These are phyloP conservation scores for Teleiodes luculella DNA, from an alignment of 2,888 invertebrate genomes.

Conservation along the genomic window DNA sequence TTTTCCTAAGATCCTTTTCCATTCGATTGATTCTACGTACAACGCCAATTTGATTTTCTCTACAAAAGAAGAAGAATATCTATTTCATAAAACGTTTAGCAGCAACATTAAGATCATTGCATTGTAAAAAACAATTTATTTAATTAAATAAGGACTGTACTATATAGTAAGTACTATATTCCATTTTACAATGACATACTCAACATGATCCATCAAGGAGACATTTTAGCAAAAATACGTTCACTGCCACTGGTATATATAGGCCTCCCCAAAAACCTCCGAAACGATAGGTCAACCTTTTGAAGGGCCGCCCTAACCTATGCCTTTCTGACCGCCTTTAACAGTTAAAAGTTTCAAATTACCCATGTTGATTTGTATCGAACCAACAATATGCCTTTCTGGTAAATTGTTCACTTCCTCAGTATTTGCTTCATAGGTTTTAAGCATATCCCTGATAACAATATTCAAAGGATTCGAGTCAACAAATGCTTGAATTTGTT, in stretches of 20 bases:
- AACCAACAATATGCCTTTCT: slow-evolving; percentile 83
- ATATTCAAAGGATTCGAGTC: slow-evolving; percentile 84
- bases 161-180: too few species aligned
- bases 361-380: slow-evolving; percentile 87
- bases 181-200: too few species aligned
- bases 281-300: too few species aligned
- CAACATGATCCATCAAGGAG: too few species aligned
- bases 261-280: too few species aligned
- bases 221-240: too few species aligned
- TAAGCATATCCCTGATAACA: slow-evolving; percentile 86
- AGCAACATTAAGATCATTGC: too few species aligned
- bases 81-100: background rate
- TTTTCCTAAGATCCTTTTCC: slow-evolving; percentile 86
- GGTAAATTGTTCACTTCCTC: slow-evolving; percentile 81
- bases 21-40: slow-evolving; percentile 85
- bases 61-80: slow-evolving; percentile 38
- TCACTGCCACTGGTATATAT: too few species aligned
- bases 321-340: too few species aligned
- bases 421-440: slow-evolving; percentile 83
- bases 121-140: too few species aligned
- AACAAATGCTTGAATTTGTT: slow-evolving; percentile 83
- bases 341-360: slow-evolving; percentile 20
- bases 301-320: too few species aligned
- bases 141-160: too few species aligned
- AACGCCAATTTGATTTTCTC: slow-evolving; percentile 83